Base-by-base conservation (phyloP, 1,140 invertebrate genomes). In the Danaus plexippus region DNA sequence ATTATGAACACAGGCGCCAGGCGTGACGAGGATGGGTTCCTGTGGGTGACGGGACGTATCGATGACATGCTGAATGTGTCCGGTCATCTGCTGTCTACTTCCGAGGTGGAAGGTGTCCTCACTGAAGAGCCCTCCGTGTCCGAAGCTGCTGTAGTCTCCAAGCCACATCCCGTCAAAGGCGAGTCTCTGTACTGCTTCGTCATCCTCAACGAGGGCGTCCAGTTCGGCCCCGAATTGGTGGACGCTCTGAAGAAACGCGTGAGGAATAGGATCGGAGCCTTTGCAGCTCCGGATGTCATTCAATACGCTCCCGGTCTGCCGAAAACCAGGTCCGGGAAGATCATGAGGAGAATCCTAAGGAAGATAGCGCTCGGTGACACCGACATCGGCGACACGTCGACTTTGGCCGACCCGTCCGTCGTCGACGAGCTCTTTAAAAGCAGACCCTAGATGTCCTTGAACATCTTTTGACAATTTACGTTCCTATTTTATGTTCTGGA, bases 61-160 rank as follows among this genome's bases (percentile, higher is more conserved):
- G 98, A 99, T 83, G 98, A 99, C 74, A 97, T 99, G 96, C 87
- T 99, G 50, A 99, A 99, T 84, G 97, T 99, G 1, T 98, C 96
- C 1, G 98, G 98, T 0, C 98, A 99, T 88, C 87, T 99, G 12
- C 94, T 99, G 90, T 98, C 96, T 54, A 99, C 98, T 0, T 95
- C 98, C 0, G 96, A 99, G 89, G 94, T 96, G 0, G 97, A 99
- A 87, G 94, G 94, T 10, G 94, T 96, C 6, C 88, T 99, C 3
- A 92, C 95, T 0, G 95, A 95, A 71, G 95, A 97, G 74, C 77
- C 87, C 5, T 88, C 90, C 11, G 94, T 99, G 0, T 92, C 96
- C 0, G 98, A 99, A 85, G 94, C 97, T 2, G 98, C 98, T 2
- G 98, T 98, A 6, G 98, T 99, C 0, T 94, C 97, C 9, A 93